Evolutionary conservation across 2,113 vertebrate genomes (phyloP), one percentile per base, ranked within the genome.

Genomic region (Aphyosemion australe): DNA sequence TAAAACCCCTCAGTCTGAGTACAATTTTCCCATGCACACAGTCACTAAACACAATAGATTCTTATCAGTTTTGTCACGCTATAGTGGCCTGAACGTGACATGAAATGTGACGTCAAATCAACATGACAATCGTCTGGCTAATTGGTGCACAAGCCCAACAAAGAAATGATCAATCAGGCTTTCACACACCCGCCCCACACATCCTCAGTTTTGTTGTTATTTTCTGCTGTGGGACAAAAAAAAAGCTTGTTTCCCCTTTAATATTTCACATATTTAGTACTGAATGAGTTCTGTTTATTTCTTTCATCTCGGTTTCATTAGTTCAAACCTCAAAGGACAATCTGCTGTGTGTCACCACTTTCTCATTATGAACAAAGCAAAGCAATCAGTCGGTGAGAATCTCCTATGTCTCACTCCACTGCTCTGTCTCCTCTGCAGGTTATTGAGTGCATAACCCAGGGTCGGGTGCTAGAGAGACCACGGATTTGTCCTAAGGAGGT

Each of bases 371-470:
- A 63, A 60, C 70, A 76, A 81, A 78, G 31, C 47, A 55, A 83
- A 80, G 72, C 80, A 76, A 84, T 79, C 82, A 84, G 78, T 71
- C 57, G 39, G 53, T 21, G 52, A 65, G 75, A 78, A 78, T 61
- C 32, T 12, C 53, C 45, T 26, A 2, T 42, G 79, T 78, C 65
- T 82, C 80, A 82, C 80, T 83, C 78, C 57, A 21, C 68, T 72
- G 70, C 76, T 52, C 71, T 68, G 39, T 76, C 49, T 76, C 46
- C 61, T 82, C 85, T 52, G 53, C 81, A 94, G 93, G 93, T 94
- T 52, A 94, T 94, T 42, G 93, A 94, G 79, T 93, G 92, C 82
- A 91, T 94, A 79, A 93, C 92, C 37, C 93, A 94, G 87, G 93
- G 93, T 8, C 92, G 91, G 5, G 92, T 94, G 56, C 87, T 94